Conservation (phyloP, 2,797 vertebrate genomes). For the Acrossocheilus fasciatus region DNA sequence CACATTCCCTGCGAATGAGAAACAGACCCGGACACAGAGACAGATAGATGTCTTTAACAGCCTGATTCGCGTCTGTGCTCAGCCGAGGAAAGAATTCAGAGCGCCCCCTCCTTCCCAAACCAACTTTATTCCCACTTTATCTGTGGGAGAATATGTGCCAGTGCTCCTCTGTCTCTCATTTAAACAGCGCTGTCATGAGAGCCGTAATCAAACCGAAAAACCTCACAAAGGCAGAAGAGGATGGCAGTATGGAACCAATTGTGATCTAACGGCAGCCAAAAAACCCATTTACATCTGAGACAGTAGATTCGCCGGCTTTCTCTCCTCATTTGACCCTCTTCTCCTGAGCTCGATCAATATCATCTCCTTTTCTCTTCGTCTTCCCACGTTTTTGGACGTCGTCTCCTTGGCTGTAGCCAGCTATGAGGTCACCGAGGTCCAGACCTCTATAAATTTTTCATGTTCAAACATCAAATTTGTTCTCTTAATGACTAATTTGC, state of each 20-base stretch:
- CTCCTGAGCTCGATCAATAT: constrained; percentile 13
- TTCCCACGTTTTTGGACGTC: constrained; percentile 42
- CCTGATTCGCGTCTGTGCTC: constrained; percentile 13
- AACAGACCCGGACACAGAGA: constrained; percentile 67
- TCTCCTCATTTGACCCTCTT: constrained; percentile 38
- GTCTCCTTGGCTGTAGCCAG: constrained; percentile 16
- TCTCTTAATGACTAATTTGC: not conserved
- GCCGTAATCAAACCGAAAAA: constrained; percentile 40
- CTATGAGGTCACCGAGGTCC: not conserved
- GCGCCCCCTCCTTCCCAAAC: constrained; percentile 39
- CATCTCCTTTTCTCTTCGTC: constrained; percentile 11
- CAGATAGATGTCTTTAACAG: constrained; percentile 52
- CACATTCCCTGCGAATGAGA: constrained; percentile 78
- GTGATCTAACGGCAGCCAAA: constrained; percentile 71
- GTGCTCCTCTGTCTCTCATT: constrained; percentile 48
- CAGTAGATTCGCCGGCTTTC: constrained; percentile 46
- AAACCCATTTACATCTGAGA: constrained; percentile 72
- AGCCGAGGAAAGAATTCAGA: constrained; percentile 38
- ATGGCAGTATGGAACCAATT: constrained; percentile 71
- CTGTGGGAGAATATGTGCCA: constrained; percentile 50
- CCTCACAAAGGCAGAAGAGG: constrained; percentile 47
- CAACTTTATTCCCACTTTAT: constrained; percentile 52
- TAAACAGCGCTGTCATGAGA: constrained; percentile 50
- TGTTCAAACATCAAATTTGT: not conserved
- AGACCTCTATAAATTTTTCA: not conserved